Evolutionary conservation across 2,113 vertebrate species (phyloP).

Genomic region (Crotalus horridus): DNA sequence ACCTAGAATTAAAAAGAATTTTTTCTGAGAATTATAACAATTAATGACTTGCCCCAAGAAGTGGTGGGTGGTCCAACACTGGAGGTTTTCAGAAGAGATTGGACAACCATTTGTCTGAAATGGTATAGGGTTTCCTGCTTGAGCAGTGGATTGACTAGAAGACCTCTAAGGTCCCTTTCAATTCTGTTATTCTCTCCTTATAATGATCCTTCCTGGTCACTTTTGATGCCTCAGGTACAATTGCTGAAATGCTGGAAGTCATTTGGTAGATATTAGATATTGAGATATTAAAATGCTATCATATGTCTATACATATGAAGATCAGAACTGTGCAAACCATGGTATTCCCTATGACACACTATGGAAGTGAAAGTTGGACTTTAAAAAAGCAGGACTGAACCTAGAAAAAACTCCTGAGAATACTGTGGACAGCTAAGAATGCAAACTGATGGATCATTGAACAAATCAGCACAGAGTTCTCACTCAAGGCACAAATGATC

Average conservation of each 20-base stretch:
- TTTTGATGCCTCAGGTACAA: conserved; percentile 49
- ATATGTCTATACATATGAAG: not conserved
- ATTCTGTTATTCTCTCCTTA: not conserved
- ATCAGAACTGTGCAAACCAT: not conserved
- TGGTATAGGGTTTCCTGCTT: not conserved
- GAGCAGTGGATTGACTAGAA: not conserved
- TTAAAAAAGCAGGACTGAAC: not conserved
- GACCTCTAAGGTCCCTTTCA: not conserved
- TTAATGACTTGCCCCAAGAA: not conserved
- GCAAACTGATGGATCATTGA: not conserved
- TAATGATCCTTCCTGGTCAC: conserved; percentile 50
- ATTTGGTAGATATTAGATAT: not conserved
- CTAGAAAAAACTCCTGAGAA: not conserved
- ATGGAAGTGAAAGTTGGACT: not conserved
- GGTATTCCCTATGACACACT: not conserved
- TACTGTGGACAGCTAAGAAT: not conserved
- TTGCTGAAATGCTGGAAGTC: conserved; percentile 46
- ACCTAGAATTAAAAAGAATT: not conserved
- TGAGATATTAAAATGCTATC: not conserved
- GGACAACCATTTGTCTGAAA: not conserved
- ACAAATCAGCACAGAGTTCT: not conserved
- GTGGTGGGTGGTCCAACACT: not conserved
- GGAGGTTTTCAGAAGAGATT: not conserved
- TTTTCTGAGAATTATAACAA: not conserved
- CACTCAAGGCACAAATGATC: not conserved